These are phyloP conservation scores for Rhea americana DNA, from an alignment of 2,113 vertebrate genomes.

Conservation along the genomic window DNA sequence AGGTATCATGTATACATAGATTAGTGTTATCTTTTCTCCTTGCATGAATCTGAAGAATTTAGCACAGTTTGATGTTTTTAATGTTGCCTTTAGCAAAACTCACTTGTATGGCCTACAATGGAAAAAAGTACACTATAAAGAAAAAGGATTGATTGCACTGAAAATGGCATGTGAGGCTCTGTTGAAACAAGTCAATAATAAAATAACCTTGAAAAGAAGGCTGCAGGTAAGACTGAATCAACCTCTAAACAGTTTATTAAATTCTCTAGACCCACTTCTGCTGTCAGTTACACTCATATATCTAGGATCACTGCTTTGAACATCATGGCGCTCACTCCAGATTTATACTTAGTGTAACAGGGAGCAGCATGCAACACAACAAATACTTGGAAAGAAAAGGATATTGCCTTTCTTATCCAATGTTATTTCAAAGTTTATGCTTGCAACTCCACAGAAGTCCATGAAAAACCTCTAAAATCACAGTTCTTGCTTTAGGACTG, in stretches of 20 bases:
- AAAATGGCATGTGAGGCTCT: slow-evolving; percentile 6
- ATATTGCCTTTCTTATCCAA: slow-evolving; percentile 57
- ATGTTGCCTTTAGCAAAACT: not conserved
- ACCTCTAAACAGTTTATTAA: slow-evolving; percentile 43
- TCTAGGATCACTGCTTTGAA: slow-evolving; percentile 12
- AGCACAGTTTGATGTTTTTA: not conserved
- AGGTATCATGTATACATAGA: not conserved
- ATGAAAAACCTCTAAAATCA: slow-evolving; percentile 16
- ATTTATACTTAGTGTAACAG: slow-evolving; percentile 5
- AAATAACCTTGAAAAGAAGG: not conserved
- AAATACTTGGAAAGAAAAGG: slow-evolving; percentile 13
- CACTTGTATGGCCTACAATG: not conserved
- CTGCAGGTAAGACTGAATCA: not conserved
- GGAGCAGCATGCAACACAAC: slow-evolving; percentile 19
- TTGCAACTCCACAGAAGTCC: slow-evolving; percentile 13
- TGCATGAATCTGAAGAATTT: not conserved
- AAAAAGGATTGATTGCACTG: not conserved
- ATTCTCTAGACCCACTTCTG: not conserved
- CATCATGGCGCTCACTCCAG: not conserved
- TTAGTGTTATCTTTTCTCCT: not conserved
- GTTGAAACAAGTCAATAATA: slow-evolving; percentile 14
- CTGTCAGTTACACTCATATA: not conserved
- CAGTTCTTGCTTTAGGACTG: slow-evolving; percentile 10
- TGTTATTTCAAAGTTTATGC: slow-evolving; percentile 55
- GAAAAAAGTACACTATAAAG: not conserved